Conservation (phyloP, 1,140 invertebrate genomes). For the Rhopalosiphum padi region DNA sequence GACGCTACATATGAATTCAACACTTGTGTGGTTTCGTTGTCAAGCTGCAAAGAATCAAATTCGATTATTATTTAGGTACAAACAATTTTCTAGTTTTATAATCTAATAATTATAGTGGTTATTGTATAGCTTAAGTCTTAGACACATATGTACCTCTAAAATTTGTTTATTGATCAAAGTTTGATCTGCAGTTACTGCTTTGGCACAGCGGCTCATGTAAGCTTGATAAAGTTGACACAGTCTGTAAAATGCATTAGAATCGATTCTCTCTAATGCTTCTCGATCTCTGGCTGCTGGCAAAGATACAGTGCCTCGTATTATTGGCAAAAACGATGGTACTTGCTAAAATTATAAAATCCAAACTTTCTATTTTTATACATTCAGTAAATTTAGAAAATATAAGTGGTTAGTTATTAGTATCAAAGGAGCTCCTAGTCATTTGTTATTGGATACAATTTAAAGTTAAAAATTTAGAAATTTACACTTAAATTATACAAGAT, state of each 20-base stretch:
- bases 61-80: neutral
- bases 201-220: conserved; percentile 76
- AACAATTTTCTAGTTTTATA: neutral
- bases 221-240: conserved; percentile 77
- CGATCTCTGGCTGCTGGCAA: conserved; percentile 84
- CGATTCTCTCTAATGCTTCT: conserved; percentile 84
- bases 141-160: conserved; percentile 71
- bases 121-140: neutral
- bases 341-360: conserved; percentile 65
- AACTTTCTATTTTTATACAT: neutral
- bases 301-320: conserved; percentile 87
- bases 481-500: neutral
- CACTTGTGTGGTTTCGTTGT: conserved; percentile 75
- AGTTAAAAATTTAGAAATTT: neutral
- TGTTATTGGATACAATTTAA: neutral
- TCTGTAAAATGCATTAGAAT: conserved; percentile 69
- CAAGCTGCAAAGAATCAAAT: conserved; percentile 68
- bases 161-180: conserved; percentile 74
- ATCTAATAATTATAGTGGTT: neutral
- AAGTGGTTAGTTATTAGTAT: neutral
- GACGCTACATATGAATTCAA: conserved; percentile 76
- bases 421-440: conserved; percentile 14
- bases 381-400: neutral
- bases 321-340: conserved; percentile 91
- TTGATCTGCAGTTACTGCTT: conserved; percentile 77